Base-by-base conservation (phyloP, 2,113 vertebrate species). In the Phyllostomus discolor region DNA sequence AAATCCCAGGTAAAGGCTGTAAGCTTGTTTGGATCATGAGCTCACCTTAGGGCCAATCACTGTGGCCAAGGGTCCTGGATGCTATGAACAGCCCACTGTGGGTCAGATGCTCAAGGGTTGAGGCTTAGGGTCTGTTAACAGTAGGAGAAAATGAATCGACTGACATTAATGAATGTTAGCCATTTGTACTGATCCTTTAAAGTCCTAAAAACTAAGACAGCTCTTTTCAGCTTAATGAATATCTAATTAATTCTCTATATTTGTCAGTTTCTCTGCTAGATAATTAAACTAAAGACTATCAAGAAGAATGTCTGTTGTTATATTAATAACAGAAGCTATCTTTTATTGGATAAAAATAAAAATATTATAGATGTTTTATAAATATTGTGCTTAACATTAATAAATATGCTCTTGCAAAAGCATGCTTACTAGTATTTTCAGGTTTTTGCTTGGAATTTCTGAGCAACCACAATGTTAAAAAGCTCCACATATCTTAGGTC, bases 41-140 rank as follows among this genome's bases (percentile, higher is more conserved):
- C 4, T 28, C 19, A 66, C 35, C 41, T 54, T 19, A 62, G 8
- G 28, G 14, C 14, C 24, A 59, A 3, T 69, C 72, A 62, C 7
- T 31, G 10, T 67, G 20, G 8, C n/a, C 38, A 7, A 22, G 35
- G 0, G 19, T n/a, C 48, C 0, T 24, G 0, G 16, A 2, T 35
- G 14, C 10, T 73, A 7, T 80, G 22, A 69, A 22, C 16, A 72
- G 7, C 4, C 9, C 1, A 14, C 76, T 28, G 10, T 70, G 50
- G 2, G 12, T 33, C 10, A 38, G 22, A 52, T 31, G 4, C 81
- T 59, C 57, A 80, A 31, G 28, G 2, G 8, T 17, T 87, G 67
- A 73, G 2, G 41, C 78, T 1, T 62, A 94, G 10, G 1, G 24
- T 88, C 14, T 41, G 8, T 59, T 64, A 79, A 48, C 41, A 73